Evolutionary conservation across 2,113 vertebrate species (phyloP).

Genomic region (Catharus fuscescens): DNA sequence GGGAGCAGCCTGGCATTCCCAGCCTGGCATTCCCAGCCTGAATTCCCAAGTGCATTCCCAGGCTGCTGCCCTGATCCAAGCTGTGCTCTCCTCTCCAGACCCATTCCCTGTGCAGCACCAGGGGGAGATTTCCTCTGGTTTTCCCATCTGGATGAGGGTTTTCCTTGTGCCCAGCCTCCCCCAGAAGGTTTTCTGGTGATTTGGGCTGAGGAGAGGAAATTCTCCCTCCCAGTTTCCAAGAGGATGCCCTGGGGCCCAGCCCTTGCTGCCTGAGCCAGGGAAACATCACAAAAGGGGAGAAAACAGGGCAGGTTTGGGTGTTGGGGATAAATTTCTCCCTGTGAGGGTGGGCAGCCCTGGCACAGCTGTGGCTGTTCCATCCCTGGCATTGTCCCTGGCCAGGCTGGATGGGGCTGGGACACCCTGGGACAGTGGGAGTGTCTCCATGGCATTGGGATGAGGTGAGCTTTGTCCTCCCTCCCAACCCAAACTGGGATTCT

Average conservation of each 20-base stretch:
- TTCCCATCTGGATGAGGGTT: neutral
- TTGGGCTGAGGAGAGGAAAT: neutral
- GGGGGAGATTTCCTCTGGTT: neutral
- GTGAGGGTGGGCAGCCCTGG: rapidly evolving
- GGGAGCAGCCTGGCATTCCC: neutral
- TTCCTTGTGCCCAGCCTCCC: neutral
- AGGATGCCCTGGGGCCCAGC: neutral
- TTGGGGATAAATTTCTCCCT: neutral
- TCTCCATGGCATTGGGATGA: neutral
- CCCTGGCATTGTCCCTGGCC: neutral
- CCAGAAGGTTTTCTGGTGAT: neutral
- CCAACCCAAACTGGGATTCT: neutral
- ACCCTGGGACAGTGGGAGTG: rapidly evolving
- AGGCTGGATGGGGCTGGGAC: neutral
- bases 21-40: neutral
- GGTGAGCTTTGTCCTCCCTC: neutral
- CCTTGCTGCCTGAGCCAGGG: neutral
- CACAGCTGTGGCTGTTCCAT: neutral
- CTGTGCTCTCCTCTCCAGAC: neutral
- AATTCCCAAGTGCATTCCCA: neutral
- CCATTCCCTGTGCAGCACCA: neutral
- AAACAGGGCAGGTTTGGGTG: neutral
- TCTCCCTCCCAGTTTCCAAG: neutral
- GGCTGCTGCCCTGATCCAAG: neutral
- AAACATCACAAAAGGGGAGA: rapidly evolving